Evolutionary conservation across 2,113 vertebrate genomes (phyloP).

Genomic region (Hepsetus odoe): DNA sequence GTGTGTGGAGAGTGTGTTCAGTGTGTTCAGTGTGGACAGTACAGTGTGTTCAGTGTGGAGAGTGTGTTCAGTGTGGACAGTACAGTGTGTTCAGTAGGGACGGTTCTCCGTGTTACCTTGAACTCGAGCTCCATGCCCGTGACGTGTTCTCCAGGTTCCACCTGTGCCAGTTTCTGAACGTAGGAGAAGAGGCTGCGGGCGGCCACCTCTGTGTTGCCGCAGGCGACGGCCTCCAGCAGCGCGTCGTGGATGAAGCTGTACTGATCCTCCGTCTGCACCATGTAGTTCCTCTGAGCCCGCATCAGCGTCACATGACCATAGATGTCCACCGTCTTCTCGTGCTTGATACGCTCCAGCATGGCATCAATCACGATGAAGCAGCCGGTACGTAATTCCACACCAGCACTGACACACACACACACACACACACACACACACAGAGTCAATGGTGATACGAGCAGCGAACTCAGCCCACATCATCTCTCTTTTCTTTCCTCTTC

Average conservation of each 20-base stretch:
- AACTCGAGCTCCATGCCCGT: conserved; percentile 99
- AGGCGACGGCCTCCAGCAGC: conserved; percentile 94
- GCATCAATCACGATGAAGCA: conserved; percentile 98
- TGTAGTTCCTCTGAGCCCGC: conserved; percentile 96
- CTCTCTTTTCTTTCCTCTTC: too few relatives aligned
- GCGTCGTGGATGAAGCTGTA: conserved; percentile 99
- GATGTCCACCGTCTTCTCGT: conserved; percentile 96
- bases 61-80: neutral
- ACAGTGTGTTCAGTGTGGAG: too few relatives aligned
- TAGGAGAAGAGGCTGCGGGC: conserved; percentile 94
- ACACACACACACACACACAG: neutral
- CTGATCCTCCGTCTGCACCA: conserved; percentile 99
- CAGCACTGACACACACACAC: conserved; percentile 78
- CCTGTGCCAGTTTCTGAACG: conserved; percentile 94
- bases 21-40: too few relatives aligned
- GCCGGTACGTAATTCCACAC: conserved; percentile 91
- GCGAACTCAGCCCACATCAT: too few relatives aligned
- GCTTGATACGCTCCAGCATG: conserved; percentile 96
- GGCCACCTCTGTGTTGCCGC: conserved; percentile 94
- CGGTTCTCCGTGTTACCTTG: conserved; percentile 78
- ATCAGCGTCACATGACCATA: conserved; percentile 97
- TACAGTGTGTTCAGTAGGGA: too few relatives aligned
- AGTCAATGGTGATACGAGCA: neutral
- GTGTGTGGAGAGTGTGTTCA: too few relatives aligned
- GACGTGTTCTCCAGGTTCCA: conserved; percentile 91